These are phyloP conservation scores for Timema cristinae DNA, from an alignment of 2,888 invertebrate species.

Conservation along the genomic window DNA sequence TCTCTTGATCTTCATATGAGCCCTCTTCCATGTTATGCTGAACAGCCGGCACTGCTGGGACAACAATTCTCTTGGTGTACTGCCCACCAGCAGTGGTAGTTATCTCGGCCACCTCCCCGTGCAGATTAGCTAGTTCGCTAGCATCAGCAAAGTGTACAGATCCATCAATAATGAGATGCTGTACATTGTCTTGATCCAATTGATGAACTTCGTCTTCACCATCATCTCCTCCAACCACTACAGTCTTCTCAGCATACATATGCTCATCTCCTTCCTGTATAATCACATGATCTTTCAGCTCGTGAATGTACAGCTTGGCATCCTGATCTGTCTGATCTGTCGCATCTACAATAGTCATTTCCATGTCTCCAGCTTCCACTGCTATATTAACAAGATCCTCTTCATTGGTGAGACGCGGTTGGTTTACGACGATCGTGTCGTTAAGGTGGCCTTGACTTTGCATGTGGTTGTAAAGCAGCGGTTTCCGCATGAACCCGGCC, in stretches of 20 bases:
- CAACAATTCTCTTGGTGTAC: conserved; percentile 32
- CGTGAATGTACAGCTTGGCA: conserved; percentile 51
- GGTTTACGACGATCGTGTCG: conserved; percentile 78
- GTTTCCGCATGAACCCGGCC: conserved; percentile 79
- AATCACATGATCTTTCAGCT: conserved; percentile 50
- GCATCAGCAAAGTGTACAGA: conserved; percentile 38
- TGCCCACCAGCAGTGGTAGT: conserved; percentile 23
- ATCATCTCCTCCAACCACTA: conserved; percentile 26
- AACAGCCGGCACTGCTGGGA: conserved; percentile 31
- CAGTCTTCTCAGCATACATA: conserved; percentile 23
- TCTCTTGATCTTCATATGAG: conserved; percentile 27
- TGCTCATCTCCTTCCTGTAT: conserved; percentile 43
- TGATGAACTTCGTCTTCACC: conserved; percentile 30
- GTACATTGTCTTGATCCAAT: conserved; percentile 35
- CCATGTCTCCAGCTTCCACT: conserved; percentile 42
- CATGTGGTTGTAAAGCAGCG: conserved; percentile 73
- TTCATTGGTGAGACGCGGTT: conserved; percentile 64
- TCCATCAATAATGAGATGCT: conserved; percentile 38
- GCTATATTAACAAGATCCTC: conserved; percentile 47
- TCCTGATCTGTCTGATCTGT: conserved; percentile 39
- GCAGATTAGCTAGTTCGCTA: conserved; percentile 32
- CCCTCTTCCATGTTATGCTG: conserved; percentile 21
- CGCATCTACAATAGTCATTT: conserved; percentile 41
- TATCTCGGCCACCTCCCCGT: conserved; percentile 32
- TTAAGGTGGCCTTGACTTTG: conserved; percentile 68